phyloP scores from a whole-genome alignment of 35 echinoderm and acorn worm genomes.

The Apostichopus parvimensis region DNA sequence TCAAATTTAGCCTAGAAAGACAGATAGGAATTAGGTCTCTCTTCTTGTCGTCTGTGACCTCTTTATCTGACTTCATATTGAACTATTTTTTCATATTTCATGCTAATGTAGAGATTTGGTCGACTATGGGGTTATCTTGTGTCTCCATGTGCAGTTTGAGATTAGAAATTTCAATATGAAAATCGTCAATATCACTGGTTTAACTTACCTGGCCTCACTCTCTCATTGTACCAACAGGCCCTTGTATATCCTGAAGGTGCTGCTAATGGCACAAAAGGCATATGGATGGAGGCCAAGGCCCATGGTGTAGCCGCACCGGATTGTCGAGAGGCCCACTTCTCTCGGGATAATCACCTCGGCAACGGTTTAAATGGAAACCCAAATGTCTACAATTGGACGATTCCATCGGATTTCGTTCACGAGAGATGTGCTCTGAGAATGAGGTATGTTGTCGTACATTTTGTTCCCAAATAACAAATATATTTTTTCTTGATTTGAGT shows the following conservation, averaged over 20 bases:
- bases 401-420: slow-evolving; percentile 71
- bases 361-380: slow-evolving; percentile 83
- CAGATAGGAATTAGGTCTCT: too few relatives aligned
- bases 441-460: slow-evolving; percentile 47
- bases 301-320: slow-evolving; percentile 77
- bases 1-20: too few relatives aligned
- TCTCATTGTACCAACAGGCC: slow-evolving; percentile 18
- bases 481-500: too few relatives aligned
- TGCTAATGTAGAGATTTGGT: too few relatives aligned
- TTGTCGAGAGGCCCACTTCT: slow-evolving; percentile 86
- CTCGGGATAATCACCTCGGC: slow-evolving; percentile 93
- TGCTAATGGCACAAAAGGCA: slow-evolving; percentile 67
- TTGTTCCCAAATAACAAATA: too few relatives aligned
- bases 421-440: slow-evolving; percentile 92
- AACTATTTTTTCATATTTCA: too few relatives aligned
- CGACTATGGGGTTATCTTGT: too few relatives aligned
- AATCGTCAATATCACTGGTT: too few relatives aligned
- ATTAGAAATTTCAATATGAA: too few relatives aligned
- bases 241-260: slow-evolving; percentile 56
- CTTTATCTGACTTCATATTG: too few relatives aligned
- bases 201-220: not conserved
- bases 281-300: slow-evolving; percentile 78
- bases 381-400: slow-evolving; percentile 90
- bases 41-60: too few relatives aligned
- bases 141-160: too few relatives aligned